These are phyloP conservation scores for Allacma fusca DNA, from an alignment of 2,888 invertebrate species.

Conservation along the genomic window DNA sequence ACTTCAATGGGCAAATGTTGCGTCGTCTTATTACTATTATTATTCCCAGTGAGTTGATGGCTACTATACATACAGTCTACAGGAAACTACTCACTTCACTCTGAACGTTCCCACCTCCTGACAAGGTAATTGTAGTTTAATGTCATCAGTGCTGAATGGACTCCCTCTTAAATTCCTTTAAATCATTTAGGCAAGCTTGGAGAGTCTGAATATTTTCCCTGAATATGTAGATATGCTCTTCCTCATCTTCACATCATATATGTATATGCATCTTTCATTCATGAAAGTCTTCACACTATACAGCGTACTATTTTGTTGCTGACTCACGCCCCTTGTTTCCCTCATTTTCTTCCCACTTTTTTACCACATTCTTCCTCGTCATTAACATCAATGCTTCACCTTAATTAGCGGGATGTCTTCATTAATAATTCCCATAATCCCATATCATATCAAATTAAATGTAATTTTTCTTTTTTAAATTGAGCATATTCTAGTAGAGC, in stretches of 20 bases:
- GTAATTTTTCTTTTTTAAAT: no score
- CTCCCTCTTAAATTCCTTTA: neutral
- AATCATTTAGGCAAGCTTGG: neutral
- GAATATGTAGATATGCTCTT: neutral
- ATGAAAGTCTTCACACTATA: neutral
- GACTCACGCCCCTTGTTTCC: neutral
- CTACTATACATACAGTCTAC: no score
- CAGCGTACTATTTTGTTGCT: neutral
- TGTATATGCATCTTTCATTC: neutral
- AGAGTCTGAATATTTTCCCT: neutral
- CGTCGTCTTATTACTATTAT: slow-evolving; percentile 2
- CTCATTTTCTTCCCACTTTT: neutral
- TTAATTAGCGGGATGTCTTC: no score
- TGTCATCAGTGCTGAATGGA: neutral
- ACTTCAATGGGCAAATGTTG: neutral
- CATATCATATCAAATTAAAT: no score
- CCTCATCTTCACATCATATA: neutral
- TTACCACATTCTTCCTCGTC: no score
- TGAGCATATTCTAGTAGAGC: no score
- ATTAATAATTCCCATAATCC: no score
- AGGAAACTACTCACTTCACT: neutral
- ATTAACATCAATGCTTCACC: no score
- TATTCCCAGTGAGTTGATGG: neutral
- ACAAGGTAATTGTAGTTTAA: slow-evolving; percentile 11
- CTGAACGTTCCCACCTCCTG: neutral